Evolutionary conservation across 2,113 vertebrate species (phyloP).

Genomic region (Balaeniceps rex): DNA sequence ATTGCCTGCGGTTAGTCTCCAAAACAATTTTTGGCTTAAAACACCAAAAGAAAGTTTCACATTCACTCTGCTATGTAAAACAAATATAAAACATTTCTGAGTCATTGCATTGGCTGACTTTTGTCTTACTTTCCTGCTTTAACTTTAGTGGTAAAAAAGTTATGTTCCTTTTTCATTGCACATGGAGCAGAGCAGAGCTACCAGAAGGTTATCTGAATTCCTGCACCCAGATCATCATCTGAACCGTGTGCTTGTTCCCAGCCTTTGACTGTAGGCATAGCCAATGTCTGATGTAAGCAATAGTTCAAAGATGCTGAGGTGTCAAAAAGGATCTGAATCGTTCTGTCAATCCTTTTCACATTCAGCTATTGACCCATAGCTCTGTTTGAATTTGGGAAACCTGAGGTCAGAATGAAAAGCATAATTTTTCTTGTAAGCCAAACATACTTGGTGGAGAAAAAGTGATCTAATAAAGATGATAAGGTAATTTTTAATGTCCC

Average conservation of each 20-base stretch:
- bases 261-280: neutral
- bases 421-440: neutral
- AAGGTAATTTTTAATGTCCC: neutral
- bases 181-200: neutral
- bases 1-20: neutral
- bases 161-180: neutral
- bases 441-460: neutral
- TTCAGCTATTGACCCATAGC: neutral
- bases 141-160: neutral
- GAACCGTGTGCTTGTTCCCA: neutral
- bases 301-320: neutral
- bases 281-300: neutral
- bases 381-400: neutral
- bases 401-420: constrained; percentile 6
- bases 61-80: neutral
- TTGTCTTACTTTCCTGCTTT: neutral
- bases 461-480: neutral
- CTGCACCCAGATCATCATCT: neutral
- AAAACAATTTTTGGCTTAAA: neutral
- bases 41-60: neutral
- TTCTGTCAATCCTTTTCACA: neutral
- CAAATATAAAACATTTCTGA: neutral
- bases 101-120: neutral
- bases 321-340: neutral
- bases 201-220: neutral